Evolutionary conservation across 1,140 invertebrate genomes (phyloP).

Genomic region (Dendroctonus valens): DNA sequence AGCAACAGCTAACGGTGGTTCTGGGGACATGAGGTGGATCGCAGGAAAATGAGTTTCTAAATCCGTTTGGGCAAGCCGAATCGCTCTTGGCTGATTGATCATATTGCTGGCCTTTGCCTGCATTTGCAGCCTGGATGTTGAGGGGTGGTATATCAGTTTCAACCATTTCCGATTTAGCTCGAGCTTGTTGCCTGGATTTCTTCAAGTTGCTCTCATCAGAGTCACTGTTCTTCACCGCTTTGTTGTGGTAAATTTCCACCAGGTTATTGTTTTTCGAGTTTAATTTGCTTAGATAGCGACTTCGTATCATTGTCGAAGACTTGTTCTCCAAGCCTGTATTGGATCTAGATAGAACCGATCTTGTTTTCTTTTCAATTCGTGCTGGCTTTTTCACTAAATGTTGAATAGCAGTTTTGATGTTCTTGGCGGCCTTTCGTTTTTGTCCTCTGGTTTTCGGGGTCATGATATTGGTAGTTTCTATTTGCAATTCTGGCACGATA

Average conservation of each 20-base stretch:
- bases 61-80: neutral
- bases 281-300: constrained; percentile 9
- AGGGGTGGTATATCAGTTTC: constrained; percentile 18
- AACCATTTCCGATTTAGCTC: neutral
- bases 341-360: constrained; percentile 3
- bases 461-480: constrained; percentile 3
- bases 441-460: constrained; percentile 8
- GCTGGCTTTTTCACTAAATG: constrained; percentile 15
- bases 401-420: constrained; percentile 15
- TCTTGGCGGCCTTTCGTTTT: constrained; percentile 25
- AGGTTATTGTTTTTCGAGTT: constrained; percentile 39
- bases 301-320: constrained; percentile 17
- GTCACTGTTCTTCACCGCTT: constrained; percentile 46
- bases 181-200: constrained; percentile 24
- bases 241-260: constrained; percentile 56
- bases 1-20: constrained; percentile 30
- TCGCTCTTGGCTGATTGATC: neutral
- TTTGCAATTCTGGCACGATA: constrained; percentile 16
- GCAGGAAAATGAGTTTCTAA: constrained; percentile 13
- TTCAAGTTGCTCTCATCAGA: constrained; percentile 41
- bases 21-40: constrained; percentile 33
- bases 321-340: constrained; percentile 12
- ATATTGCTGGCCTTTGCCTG: neutral
- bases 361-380: constrained; percentile 21
- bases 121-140: constrained; percentile 8